Percentiles rank a stretch among this genome's conserved stretches.
phyloP scores from a whole-genome alignment of 1,140 invertebrate species.

The Drosophila erecta region DNA sequence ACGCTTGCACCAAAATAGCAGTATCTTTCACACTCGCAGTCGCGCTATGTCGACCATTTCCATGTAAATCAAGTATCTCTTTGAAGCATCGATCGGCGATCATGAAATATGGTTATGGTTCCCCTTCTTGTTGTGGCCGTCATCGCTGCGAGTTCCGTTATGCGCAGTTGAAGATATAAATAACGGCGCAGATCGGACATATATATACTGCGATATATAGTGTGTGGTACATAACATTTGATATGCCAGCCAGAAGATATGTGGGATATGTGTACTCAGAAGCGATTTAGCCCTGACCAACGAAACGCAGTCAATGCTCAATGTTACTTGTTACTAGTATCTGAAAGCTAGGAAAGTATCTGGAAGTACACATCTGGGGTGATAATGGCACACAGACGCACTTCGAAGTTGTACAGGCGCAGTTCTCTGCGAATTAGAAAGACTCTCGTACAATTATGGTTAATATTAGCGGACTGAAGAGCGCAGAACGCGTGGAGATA shows the following conservation, averaged over 20 bases:
- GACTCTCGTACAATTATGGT: slow-evolving; percentile 25
- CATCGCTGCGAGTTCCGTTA: slow-evolving; percentile 25
- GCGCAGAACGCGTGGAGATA: slow-evolving; percentile 35
- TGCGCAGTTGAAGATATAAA: slow-evolving; percentile 40
- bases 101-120: slow-evolving; percentile 42
- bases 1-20: background rate
- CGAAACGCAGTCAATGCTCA: too few species aligned
- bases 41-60: too few species aligned
- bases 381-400: too few species aligned
- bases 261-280: too few species aligned
- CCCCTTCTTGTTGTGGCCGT: slow-evolving; percentile 1
- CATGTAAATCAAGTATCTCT: background rate
- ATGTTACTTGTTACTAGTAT: too few species aligned
- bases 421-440: background rate
- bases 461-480: slow-evolving; percentile 19
- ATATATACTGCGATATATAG: background rate
- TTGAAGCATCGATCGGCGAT: slow-evolving; percentile 19
- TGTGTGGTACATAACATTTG: background rate
- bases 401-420: background rate
- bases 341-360: too few species aligned
- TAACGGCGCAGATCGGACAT: slow-evolving; percentile 32
- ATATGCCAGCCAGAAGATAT: too few species aligned
- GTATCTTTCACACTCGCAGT: too few species aligned
- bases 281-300: too few species aligned
- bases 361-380: too few species aligned